A percentile compares a stretch with the other conserved stretches of the same genome.
phyloP scores from a whole-genome alignment of 2,888 invertebrate species.

The Cosmopolites sordidus region DNA sequence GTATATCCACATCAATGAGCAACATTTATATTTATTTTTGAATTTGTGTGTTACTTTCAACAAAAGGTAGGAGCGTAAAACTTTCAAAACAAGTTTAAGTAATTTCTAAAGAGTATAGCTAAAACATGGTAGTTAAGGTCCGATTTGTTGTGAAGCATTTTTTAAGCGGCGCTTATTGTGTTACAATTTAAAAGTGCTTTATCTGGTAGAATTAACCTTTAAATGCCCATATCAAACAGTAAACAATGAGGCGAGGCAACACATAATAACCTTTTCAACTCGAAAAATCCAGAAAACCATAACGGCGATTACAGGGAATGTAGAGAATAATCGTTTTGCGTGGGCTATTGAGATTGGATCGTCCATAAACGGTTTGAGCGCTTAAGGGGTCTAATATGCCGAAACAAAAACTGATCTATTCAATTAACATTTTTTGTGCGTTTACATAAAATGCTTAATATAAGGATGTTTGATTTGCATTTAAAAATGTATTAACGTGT shows the following conservation, averaged over 20 bases:
- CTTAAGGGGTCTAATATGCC: conserved; percentile 13
- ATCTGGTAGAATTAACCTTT: conserved; percentile 9
- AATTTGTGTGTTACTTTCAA: too few species aligned
- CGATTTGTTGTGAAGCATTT: too few species aligned
- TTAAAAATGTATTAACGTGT: too few species aligned
- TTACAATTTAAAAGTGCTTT: background rate
- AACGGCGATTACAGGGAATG: conserved; percentile 21
- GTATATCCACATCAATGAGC: too few species aligned
- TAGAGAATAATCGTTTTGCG: conserved; percentile 23
- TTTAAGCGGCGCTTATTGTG: background rate
- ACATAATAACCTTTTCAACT: conserved; percentile 24
- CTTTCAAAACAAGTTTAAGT: too few species aligned
- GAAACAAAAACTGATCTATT: background rate
- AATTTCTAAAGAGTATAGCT: too few species aligned
- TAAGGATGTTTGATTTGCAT: too few species aligned
- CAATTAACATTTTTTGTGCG: too few species aligned
- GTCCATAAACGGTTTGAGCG: conserved; percentile 12
- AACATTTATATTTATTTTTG: too few species aligned
- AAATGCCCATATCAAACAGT: conserved; percentile 14
- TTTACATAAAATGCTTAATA: too few species aligned
- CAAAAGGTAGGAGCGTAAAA: too few species aligned
- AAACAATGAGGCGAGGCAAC: conserved; percentile 24
- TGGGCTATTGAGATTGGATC: conserved; percentile 22
- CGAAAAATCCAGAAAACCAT: conserved; percentile 23
- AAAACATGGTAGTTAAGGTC: too few species aligned